A percentile compares a stretch with the other conserved stretches of the same genome.
These are phyloP conservation scores for Synergus umbraculus DNA, from an alignment of 2,888 invertebrate genomes.

Conservation along the genomic window DNA sequence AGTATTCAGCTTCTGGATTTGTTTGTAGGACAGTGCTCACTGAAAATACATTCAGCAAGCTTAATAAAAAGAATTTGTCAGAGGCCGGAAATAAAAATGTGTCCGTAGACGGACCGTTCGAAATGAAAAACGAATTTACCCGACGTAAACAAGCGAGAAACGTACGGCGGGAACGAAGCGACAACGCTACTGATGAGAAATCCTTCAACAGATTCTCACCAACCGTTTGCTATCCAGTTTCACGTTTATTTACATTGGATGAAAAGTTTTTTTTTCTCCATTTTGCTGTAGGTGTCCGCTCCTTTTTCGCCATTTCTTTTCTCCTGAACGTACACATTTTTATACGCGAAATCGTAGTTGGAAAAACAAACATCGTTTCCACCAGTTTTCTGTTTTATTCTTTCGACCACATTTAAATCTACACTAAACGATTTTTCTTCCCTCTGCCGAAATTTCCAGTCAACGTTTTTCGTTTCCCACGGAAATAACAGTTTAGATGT, in stretches of 20 bases:
- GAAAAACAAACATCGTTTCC: slow-evolving; percentile 17
- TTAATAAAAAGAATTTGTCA: slow-evolving; percentile 34
- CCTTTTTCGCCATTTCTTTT: slow-evolving; percentile 45
- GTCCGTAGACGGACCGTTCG: slow-evolving; percentile 13
- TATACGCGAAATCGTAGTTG: slow-evolving; percentile 10
- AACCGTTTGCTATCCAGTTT: slow-evolving; percentile 32
- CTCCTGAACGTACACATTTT: slow-evolving; percentile 29
- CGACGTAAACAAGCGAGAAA: slow-evolving; percentile 37
- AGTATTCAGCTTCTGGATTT: slow-evolving; percentile 22
- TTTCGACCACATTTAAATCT: slow-evolving; percentile 21
- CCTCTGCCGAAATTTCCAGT: slow-evolving; percentile 15
- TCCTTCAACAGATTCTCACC: slow-evolving; percentile 21
- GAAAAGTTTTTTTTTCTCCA: slow-evolving; percentile 17
- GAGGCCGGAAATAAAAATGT: slow-evolving; percentile 24
- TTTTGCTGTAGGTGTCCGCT: slow-evolving; percentile 7
- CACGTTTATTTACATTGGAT: slow-evolving; percentile 34
- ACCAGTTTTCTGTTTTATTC: slow-evolving; percentile 22
- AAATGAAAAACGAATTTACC: slow-evolving; percentile 39
- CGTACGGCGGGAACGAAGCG: slow-evolving; percentile 24
- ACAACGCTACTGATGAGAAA: slow-evolving; percentile 29
- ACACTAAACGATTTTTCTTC: slow-evolving; percentile 39
- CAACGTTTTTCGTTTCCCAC: slow-evolving; percentile 11
- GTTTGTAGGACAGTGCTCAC: slow-evolving; percentile 1
- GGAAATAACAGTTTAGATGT: not conserved
- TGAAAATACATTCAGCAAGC: slow-evolving; percentile 36